Conservation (phyloP, 2,888 invertebrate species). For the Tetragnatha montana region DNA sequence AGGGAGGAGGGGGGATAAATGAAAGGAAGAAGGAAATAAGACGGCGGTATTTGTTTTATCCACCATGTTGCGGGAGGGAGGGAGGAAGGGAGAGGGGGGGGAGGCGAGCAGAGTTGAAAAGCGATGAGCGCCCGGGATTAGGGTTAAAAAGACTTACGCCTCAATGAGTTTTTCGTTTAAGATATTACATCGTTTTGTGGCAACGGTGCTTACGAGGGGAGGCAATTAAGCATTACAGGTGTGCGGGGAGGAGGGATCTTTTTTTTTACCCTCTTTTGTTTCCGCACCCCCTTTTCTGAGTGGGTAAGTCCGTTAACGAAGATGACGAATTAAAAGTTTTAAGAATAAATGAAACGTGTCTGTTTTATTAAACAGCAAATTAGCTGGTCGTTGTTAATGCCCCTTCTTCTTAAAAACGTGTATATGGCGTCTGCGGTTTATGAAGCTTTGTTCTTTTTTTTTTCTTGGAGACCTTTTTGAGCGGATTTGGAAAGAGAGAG, state of each 20-base stretch:
- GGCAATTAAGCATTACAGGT: slow-evolving; percentile 70
- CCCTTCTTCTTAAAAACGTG: slow-evolving; percentile 29
- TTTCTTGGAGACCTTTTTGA: slow-evolving; percentile 8
- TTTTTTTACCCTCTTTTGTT: slow-evolving; percentile 13
- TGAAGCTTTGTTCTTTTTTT: slow-evolving; percentile 9
- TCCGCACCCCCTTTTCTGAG: slow-evolving; percentile 29
- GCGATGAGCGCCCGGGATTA: slow-evolving; percentile 70
- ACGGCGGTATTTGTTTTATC: slow-evolving; percentile 70
- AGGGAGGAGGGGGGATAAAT: slow-evolving; percentile 53
- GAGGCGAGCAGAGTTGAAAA: slow-evolving; percentile 54
- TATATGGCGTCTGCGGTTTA: slow-evolving; percentile 5
- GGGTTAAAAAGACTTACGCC: slow-evolving; percentile 71
- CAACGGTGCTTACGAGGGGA: slow-evolving; percentile 65
- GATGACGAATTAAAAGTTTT: slow-evolving; percentile 71
- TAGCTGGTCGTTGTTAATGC: slow-evolving; percentile 64
- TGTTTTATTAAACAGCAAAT: slow-evolving; percentile 68
- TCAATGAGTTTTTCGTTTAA: slow-evolving; percentile 70
- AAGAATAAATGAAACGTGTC: slow-evolving; percentile 69
- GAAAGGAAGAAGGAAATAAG: slow-evolving; percentile 70
- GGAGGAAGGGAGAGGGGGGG: neutral
- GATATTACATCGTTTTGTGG: slow-evolving; percentile 71
- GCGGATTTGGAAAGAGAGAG: neutral
- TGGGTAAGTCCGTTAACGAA: slow-evolving; percentile 63
- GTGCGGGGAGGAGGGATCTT: slow-evolving; percentile 41
- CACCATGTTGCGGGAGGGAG: slow-evolving; percentile 46